A percentile compares a stretch with the other conserved stretches of the same genome.
Conservation (phyloP, 2,797 vertebrate species). For the Xenentodon cancila region DNA sequence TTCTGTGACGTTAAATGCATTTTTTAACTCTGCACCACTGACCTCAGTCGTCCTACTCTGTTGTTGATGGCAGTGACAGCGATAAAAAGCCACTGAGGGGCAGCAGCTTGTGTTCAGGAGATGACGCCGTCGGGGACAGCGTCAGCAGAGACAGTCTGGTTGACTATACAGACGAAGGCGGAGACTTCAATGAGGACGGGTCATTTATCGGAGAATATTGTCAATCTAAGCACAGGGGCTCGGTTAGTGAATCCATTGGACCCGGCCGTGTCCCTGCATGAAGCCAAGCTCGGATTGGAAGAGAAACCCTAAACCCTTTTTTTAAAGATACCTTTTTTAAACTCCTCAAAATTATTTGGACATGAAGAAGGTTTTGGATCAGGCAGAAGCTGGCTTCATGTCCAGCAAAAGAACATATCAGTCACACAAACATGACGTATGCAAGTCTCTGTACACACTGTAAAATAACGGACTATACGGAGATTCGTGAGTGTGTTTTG, state of each 20-base stretch:
- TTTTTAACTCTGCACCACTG: slow-evolving; percentile 45
- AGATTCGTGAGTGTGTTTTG: slow-evolving; percentile 51
- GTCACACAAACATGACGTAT: slow-evolving; percentile 10
- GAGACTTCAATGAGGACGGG: slow-evolving; percentile 93
- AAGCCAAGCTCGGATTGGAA: slow-evolving; percentile 38
- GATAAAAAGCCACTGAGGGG: slow-evolving; percentile 91
- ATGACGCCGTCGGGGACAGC: slow-evolving; percentile 78
- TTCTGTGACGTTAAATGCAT: slow-evolving; percentile 26
- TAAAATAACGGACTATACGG: slow-evolving; percentile 50
- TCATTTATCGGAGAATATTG: slow-evolving; percentile 96
- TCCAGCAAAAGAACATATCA: slow-evolving; percentile 2
- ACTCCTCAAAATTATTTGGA: slow-evolving; percentile 30
- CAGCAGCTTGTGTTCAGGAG: slow-evolving; percentile 80
- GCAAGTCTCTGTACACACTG: slow-evolving; percentile 52
- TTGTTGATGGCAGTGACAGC: slow-evolving; percentile 80
- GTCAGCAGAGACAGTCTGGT: slow-evolving; percentile 89
- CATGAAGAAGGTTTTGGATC: slow-evolving; percentile 24
- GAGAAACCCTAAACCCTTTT: slow-evolving; percentile 29
- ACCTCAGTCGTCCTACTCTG: slow-evolving; percentile 46
- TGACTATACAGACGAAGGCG: slow-evolving; percentile 87
- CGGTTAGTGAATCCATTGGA: slow-evolving; percentile 71
- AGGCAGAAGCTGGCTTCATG: slow-evolving; percentile 8
- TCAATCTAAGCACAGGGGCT: slow-evolving; percentile 78
- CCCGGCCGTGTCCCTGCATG: slow-evolving; percentile 42
- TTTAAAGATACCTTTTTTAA: slow-evolving; percentile 15